Evolutionary conservation across 2,888 invertebrate genomes (phyloP), one percentile per base, ranked within the genome.

Genomic region (Spatulosminthurus flaviceps): DNA sequence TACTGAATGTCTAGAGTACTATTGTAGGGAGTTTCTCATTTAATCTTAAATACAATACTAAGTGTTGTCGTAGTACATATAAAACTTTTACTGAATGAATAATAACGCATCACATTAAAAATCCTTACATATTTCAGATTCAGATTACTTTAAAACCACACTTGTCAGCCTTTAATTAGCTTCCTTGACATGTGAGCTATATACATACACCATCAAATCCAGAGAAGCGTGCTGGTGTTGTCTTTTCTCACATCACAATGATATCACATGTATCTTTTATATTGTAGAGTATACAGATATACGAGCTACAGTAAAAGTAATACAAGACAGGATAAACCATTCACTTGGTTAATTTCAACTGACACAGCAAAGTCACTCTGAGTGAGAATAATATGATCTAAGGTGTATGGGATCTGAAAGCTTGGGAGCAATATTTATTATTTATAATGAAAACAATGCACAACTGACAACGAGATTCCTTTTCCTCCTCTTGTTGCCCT

Each of bases 171-270:
- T 51, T 16, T 51, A n/a, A n/a, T n/a, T 16, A 51, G n/a, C 34
- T 34, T 2, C 51, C 16, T 5, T 51, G 51, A 51, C 5, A 51
- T 19, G n/a, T 51, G 16, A 51, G 16, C 51, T 51, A 34, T 34
- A n/a, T 19, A 51, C 9, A n/a, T n/a, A n/a, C n/a, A n/a, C n/a
- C n/a, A n/a, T n/a, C n/a, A 11, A 51, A 51, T 2, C 51, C 51
- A 51, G 9, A n/a, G 51, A 19, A 51, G 51, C 51, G 51, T 51
- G 51, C 16, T 51, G n/a, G 51, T n/a, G 51, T 51, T n/a, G 16
- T 51, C 51, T 19, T 51, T 51, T 51, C 51, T 51, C 51, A 51
- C 51, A 51, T 51, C 51, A 51, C 51, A 51, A 51, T n/a, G n/a
- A n/a, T n/a, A n/a, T n/a, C n/a, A n/a, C n/a, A n/a, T n/a, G n/a